A percentile compares a stretch with the other conserved stretches of the same genome.
Conservation (phyloP, 1,140 invertebrate genomes). For the Zaprionus vittiger region DNA sequence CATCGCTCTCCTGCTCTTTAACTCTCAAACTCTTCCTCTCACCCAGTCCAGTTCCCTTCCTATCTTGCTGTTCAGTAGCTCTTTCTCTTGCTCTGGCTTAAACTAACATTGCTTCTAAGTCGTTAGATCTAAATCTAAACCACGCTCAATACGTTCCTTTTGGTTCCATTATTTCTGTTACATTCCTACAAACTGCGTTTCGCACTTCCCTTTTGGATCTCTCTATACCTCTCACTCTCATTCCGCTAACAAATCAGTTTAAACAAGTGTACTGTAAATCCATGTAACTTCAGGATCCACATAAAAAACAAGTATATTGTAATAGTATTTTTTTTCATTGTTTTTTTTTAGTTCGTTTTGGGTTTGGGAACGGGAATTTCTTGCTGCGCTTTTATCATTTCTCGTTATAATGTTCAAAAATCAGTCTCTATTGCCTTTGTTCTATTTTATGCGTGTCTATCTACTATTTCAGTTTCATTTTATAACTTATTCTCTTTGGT, state of each 20-base stretch:
- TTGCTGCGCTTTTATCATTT: slow-evolving; percentile 27
- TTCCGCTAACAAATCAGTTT: slow-evolving; percentile 26
- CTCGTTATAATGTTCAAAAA: slow-evolving; percentile 65
- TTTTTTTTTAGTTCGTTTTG: slow-evolving; percentile 18
- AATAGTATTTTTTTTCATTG: background rate
- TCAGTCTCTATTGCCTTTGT: slow-evolving; percentile 84
- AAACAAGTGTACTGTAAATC: slow-evolving; percentile 5
- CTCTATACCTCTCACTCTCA: slow-evolving; percentile 25
- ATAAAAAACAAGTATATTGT: slow-evolving; percentile 4
- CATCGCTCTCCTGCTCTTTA: background rate
- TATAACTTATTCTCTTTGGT: slow-evolving; percentile 39
- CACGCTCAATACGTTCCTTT: slow-evolving; percentile 47
- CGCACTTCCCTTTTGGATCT: background rate
- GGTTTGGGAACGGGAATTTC: slow-evolving; percentile 24
- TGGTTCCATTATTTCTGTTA: slow-evolving; percentile 69
- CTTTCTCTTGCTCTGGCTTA: slow-evolving; percentile 31
- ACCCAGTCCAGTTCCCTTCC: background rate
- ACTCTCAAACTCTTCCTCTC: background rate
- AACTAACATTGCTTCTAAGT: slow-evolving; percentile 73
- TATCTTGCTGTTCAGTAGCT: background rate
- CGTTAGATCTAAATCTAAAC: slow-evolving; percentile 53
- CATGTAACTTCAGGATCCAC: background rate
- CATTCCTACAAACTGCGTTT: slow-evolving; percentile 31
- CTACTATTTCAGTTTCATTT: slow-evolving; percentile 50
- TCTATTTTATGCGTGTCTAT: slow-evolving; percentile 63